These are phyloP conservation scores for Cuculus canorus DNA, from an alignment of 2,797 vertebrate genomes.

Conservation along the genomic window DNA sequence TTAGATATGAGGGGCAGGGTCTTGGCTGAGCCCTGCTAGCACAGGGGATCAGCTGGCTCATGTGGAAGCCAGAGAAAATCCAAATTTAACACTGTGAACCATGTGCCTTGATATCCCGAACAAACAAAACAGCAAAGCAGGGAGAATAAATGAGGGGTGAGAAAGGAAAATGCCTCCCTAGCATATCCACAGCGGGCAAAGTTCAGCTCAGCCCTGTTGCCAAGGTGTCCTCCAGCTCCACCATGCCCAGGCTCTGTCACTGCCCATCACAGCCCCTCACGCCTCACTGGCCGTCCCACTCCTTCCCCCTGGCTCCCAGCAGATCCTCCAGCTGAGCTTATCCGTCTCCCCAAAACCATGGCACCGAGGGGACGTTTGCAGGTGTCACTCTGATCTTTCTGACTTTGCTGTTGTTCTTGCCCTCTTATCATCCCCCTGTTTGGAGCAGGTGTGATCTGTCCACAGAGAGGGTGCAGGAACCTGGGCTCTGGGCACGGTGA, in stretches of 20 bases:
- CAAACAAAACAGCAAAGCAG: not conserved
- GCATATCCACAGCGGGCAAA: not conserved
- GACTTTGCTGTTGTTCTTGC: not conserved
- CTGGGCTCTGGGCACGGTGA: not conserved
- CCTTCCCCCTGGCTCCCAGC: not conserved
- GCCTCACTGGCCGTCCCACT: fast-evolving
- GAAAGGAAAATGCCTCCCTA: not conserved
- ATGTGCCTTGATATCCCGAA: not conserved
- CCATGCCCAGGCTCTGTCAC: not conserved
- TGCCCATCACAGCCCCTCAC: not conserved
- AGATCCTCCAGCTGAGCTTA: not conserved
- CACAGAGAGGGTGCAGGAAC: not conserved
- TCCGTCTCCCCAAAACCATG: not conserved
- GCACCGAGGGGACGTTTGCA: not conserved
- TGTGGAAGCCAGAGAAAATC: not conserved
- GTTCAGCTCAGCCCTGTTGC: not conserved
- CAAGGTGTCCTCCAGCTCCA: not conserved
- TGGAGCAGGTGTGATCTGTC: fast-evolving
- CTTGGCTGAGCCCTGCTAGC: not conserved
- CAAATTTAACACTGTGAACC: not conserved
- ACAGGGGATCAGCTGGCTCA: fast-evolving
- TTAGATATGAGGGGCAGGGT: not conserved
- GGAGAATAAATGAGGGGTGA: not conserved
- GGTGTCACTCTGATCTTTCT: not conserved
- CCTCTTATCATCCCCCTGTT: not conserved